Conservation (phyloP, 2,113 vertebrate species). For the Gymnogyps californianus region DNA sequence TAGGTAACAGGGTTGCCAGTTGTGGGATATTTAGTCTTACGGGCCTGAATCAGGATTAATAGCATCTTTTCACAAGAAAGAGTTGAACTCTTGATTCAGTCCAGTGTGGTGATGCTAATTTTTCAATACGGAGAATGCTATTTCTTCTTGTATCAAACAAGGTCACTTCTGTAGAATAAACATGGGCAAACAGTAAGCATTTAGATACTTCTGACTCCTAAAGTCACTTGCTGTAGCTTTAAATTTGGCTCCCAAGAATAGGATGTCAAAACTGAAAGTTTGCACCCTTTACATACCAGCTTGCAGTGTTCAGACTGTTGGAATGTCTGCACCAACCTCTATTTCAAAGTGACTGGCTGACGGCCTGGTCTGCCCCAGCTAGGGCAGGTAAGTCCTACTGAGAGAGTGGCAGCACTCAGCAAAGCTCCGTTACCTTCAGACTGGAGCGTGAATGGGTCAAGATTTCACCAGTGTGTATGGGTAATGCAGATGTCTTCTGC, state of each 20-base stretch:
- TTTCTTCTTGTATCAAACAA: not conserved
- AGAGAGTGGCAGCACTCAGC: rapidly evolving
- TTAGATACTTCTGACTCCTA: not conserved
- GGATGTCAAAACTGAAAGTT: not conserved
- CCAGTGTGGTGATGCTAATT: not conserved
- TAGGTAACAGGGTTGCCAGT: not conserved
- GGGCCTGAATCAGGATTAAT: not conserved
- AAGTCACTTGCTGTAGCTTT: not conserved
- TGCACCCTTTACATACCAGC: not conserved
- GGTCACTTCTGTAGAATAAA: not conserved
- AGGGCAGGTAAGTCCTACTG: not conserved
- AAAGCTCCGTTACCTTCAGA: rapidly evolving
- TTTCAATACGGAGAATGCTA: not conserved
- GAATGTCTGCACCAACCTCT: not conserved
- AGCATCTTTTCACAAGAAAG: not conserved
- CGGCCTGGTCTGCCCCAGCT: not conserved
- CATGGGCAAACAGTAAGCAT: not conserved
- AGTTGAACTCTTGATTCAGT: not conserved
- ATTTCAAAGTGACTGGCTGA: not conserved
- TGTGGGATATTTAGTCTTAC: not conserved
- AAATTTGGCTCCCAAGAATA: not conserved
- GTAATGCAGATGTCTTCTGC: not conserved
- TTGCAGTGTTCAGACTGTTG: not conserved
- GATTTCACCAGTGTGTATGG: not conserved
- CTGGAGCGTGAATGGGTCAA: rapidly evolving